phyloP scores from a whole-genome alignment of 53 echinoderm and acorn worm genomes.

The Henricia sp. region DNA sequence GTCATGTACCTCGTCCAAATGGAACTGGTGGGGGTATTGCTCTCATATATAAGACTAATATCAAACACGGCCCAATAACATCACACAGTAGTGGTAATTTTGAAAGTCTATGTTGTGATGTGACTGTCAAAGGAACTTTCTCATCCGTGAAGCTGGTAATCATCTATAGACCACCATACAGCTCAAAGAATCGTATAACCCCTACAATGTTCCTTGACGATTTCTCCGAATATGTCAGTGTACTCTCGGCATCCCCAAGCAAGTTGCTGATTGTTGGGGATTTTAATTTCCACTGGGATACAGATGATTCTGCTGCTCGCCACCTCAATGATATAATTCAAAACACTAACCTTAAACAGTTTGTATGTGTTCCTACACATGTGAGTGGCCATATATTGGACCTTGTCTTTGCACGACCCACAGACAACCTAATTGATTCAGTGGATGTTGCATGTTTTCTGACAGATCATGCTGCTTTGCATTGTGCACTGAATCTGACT shows the following conservation, averaged over 20 bases:
- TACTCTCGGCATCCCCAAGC: constrained; percentile 5
- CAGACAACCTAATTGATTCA: constrained; percentile 18
- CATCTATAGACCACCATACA: constrained; percentile 54
- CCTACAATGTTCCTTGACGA: constrained; percentile 46
- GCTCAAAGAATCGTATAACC: constrained; percentile 40
- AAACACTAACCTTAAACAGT: too few relatives aligned
- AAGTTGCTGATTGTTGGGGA: constrained; percentile 41
- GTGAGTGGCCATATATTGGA: constrained; percentile 51
- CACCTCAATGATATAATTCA: constrained; percentile 34
- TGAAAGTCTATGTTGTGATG: constrained; percentile 51
- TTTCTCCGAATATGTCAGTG: constrained; percentile 30
- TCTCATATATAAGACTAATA: constrained; percentile 52
- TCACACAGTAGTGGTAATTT: constrained; percentile 24
- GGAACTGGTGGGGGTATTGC: constrained; percentile 59
- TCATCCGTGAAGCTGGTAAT: constrained; percentile 34
- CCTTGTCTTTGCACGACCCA: constrained; percentile 31
- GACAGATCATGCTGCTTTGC: constrained; percentile 15
- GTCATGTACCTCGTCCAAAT: constrained; percentile 62
- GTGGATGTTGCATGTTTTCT: constrained; percentile 23
- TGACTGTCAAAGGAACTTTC: constrained; percentile 39
- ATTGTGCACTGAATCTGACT: constrained; percentile 11
- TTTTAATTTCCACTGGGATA: constrained; percentile 57
- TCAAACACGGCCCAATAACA: too few relatives aligned
- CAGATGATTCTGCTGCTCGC: background rate
- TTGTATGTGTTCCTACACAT: constrained; percentile 17